phyloP scores from a whole-genome alignment of 2,797 vertebrate genomes.

The Siniperca obscura region DNA sequence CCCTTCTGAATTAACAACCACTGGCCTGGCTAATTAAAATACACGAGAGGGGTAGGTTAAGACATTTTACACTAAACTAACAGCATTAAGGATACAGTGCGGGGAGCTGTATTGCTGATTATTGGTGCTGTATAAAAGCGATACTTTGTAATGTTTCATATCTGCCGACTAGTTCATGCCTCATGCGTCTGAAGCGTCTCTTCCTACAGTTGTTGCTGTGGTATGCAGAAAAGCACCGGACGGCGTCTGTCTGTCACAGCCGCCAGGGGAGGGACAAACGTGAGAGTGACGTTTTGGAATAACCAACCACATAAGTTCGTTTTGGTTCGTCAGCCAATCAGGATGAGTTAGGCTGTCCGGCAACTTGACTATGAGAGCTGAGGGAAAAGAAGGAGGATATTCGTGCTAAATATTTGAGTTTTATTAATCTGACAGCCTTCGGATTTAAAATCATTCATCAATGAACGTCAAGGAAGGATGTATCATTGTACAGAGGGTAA shows the following conservation, averaged over 20 bases:
- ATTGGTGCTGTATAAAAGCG: neutral
- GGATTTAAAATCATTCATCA: neutral
- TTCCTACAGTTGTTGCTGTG: constrained; percentile 27
- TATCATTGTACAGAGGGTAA: constrained; percentile 38
- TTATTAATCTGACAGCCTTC: neutral
- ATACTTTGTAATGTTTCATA: fast-evolving
- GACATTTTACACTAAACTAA: neutral
- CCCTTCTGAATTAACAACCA: constrained; percentile 11
- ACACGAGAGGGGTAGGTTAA: neutral
- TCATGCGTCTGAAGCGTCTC: neutral
- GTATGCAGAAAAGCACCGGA: constrained; percentile 10
- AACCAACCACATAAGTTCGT: constrained; percentile 66
- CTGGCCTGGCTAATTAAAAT: constrained; percentile 25
- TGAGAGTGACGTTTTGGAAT: constrained; percentile 39
- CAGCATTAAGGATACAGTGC: neutral
- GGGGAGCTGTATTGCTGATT: neutral
- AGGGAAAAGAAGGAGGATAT: constrained; percentile 20
- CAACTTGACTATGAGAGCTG: constrained; percentile 75
- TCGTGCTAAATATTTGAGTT: constrained; percentile 35
- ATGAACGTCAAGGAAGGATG: neutral
- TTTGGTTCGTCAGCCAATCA: constrained; percentile 72
- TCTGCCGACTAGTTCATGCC: no score
- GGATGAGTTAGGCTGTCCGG: constrained; percentile 27
- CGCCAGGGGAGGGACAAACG: constrained; percentile 35
- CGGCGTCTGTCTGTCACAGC: constrained; percentile 19